phyloP scores from a whole-genome alignment of 2,113 vertebrate genomes.

The Salminus brasiliensis region DNA sequence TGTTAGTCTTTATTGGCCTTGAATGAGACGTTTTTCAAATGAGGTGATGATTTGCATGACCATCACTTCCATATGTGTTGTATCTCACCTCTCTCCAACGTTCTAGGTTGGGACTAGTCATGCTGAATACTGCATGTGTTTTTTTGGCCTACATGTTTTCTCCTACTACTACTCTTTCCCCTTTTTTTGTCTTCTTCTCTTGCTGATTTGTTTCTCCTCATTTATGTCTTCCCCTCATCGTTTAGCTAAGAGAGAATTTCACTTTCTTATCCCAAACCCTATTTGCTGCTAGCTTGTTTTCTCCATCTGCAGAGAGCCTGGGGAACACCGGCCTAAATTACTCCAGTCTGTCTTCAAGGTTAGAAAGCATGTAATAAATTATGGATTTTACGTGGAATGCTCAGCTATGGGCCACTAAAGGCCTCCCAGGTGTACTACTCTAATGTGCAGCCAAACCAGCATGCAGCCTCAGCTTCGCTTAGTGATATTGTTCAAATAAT shows the following conservation, averaged over 20 bases:
- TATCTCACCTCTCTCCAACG: too few species aligned
- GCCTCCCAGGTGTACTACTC: not conserved
- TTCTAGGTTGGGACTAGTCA: too few species aligned
- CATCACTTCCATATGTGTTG: too few species aligned
- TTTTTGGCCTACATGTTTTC: too few species aligned
- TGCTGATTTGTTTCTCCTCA: not conserved
- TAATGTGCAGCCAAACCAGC: too few species aligned
- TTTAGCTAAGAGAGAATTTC: not conserved
- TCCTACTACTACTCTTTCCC: not conserved
- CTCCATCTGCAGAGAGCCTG: not conserved
- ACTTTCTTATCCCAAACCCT: not conserved
- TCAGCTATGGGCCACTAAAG: not conserved
- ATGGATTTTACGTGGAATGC: not conserved
- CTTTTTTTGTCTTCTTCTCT: not conserved
- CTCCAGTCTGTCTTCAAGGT: not conserved
- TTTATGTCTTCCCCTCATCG: not conserved
- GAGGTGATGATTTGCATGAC: too few species aligned
- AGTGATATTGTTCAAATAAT: too few species aligned
- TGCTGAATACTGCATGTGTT: too few species aligned
- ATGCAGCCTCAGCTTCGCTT: too few species aligned
- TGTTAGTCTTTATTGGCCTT: too few species aligned
- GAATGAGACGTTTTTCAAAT: too few species aligned
- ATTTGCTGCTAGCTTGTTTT: not conserved
- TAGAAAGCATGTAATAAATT: not conserved
- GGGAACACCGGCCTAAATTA: not conserved